Evolutionary conservation across 2,888 invertebrate species (phyloP), one percentile per base, ranked within the genome.

Genomic region (Troglohyphantes excavatus): DNA sequence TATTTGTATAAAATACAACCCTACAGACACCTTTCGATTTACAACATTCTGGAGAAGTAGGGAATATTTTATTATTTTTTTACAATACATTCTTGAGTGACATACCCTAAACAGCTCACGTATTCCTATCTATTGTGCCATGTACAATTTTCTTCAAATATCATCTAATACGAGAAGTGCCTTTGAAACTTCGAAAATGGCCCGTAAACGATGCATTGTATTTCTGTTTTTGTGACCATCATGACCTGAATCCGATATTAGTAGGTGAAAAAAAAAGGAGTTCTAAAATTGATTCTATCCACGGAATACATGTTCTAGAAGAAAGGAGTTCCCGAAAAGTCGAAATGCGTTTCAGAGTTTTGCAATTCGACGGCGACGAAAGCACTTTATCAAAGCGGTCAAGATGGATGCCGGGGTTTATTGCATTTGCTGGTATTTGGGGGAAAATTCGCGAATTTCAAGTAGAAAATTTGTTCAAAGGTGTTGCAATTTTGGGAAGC

Each of bases 331-430:
- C 53, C 46, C 53, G 53, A 53, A n/a, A 53, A 53, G 5, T 53
- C 53, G 53, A n/a, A 53, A 13, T 5, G 53, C 53, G 17, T 53
- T 53, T 53, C 5, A 13, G 53, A 53, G n/a, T 53, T 53, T 53
- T 53, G 53, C 53, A 53, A n/a, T 53, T 53, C 53, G n/a, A n/a
- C 5, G 53, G n/a, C 53, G 53, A n/a, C 53, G 13, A 53, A 53
- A 53, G 53, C 17, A 17, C 53, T 53, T 53, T n/a, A 53, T 53
- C 53, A 53, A 53, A 53, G 53, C n/a, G 53, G 53, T 53, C 53
- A 53, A n/a, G n/a, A 13, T 13, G 53, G n/a, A n/a, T 13, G 17
- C n/a, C 53, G 17, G n/a, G 5, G 5, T n/a, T 53, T 53, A 53
- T 53, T 53, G 53, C 53, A 17, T 53, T 53, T 53, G n/a, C 53